These are phyloP conservation scores for Margarornis squamiger DNA, from an alignment of 2,797 vertebrate species.

Conservation along the genomic window DNA sequence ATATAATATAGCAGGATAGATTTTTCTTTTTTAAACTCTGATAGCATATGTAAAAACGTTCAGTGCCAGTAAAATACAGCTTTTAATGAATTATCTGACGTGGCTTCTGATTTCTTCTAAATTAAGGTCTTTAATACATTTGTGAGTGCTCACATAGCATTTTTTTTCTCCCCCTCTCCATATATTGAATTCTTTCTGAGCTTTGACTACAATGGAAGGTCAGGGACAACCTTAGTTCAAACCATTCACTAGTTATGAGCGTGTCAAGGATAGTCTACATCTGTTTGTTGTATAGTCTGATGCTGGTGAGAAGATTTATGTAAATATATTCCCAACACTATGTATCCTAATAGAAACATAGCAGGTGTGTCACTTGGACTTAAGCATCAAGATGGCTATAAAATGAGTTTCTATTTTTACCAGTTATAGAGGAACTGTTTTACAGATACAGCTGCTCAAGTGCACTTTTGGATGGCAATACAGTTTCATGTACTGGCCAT, in stretches of 20 bases:
- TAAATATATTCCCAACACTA: constrained; percentile 57
- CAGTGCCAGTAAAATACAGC: neutral
- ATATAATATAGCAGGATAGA: neutral
- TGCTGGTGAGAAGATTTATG: constrained; percentile 62
- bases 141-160: neutral
- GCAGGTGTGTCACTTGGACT: constrained; percentile 84
- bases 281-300: constrained; percentile 21
- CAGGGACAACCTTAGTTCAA: constrained; percentile 1
- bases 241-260: neutral
- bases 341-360: constrained; percentile 69
- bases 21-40: neutral
- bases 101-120: neutral
- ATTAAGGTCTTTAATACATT: neutral
- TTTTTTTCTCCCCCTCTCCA: neutral
- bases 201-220: neutral
- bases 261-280: constrained; percentile 21
- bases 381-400: constrained; percentile 78
- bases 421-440: constrained; percentile 75
- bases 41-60: fast-evolving
- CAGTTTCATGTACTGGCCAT: constrained; percentile 88
- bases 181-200: neutral
- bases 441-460: constrained; percentile 86
- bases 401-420: constrained; percentile 90
- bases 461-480: constrained; percentile 80
- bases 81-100: neutral